These are phyloP conservation scores for Pachymerium ferrugineum DNA, from an alignment of 2,888 invertebrate species.

Conservation along the genomic window DNA sequence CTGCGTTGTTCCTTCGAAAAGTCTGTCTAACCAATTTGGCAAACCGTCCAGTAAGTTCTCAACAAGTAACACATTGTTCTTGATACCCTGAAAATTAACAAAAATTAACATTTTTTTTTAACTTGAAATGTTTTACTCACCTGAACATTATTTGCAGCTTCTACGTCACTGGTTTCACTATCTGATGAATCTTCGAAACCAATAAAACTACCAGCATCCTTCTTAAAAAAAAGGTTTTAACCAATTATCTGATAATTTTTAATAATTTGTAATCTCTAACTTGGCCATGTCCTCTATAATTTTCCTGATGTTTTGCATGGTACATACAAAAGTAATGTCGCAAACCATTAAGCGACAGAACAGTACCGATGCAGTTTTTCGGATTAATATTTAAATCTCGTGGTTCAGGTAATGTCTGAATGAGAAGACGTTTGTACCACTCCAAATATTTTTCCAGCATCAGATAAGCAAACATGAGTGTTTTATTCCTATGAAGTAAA, in stretches of 20 bases:
- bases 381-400: constrained; percentile 85
- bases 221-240: constrained; percentile 48
- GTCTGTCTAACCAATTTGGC: constrained; percentile 90
- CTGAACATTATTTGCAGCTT: constrained; percentile 42
- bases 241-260: neutral
- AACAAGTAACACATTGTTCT: constrained; percentile 54
- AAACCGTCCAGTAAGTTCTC: constrained; percentile 83
- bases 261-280: too few relatives aligned
- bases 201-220: constrained; percentile 72
- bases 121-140: neutral
- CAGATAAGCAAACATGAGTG: constrained; percentile 88
- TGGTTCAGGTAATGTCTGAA: constrained; percentile 75
- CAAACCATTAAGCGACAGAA: constrained; percentile 91
- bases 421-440: constrained; percentile 89
- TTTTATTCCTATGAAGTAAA: constrained; percentile 73
- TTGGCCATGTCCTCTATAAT: constrained; percentile 33
- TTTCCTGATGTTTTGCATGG: constrained; percentile 89
- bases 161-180: constrained; percentile 48
- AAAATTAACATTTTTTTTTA: neutral
- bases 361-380: constrained; percentile 93
- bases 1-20: constrained; percentile 93
- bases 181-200: constrained; percentile 66
- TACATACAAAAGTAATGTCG: constrained; percentile 98
- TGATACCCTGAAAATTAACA: constrained; percentile 35
- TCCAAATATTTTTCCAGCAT: constrained; percentile 83